Evolutionary conservation across 2,797 vertebrate genomes (phyloP).

Genomic region (Hoplostethus mediterraneus): DNA sequence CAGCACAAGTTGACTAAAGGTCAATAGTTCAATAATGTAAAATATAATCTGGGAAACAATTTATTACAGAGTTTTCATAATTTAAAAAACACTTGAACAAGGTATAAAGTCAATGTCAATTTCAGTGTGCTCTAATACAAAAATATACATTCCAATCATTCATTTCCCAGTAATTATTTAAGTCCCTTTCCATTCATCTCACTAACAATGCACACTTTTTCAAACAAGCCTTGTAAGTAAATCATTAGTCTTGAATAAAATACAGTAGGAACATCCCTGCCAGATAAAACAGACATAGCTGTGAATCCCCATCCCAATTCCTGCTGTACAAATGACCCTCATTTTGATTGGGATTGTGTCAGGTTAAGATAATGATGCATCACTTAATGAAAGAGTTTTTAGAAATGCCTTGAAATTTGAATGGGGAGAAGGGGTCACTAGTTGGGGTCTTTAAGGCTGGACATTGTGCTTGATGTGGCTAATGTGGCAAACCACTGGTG

Average conservation of each 20-base stretch:
- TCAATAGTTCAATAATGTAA: slow-evolving; percentile 53
- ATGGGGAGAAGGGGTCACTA: neutral
- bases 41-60: slow-evolving; percentile 66
- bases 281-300: neutral
- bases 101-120: slow-evolving; percentile 67
- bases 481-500: slow-evolving; percentile 2
- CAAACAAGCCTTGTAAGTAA: slow-evolving; percentile 55
- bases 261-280: slow-evolving; percentile 5
- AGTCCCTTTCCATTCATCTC: slow-evolving; percentile 40
- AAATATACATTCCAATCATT: slow-evolving; percentile 77
- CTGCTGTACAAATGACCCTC: slow-evolving; percentile 25
- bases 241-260: slow-evolving; percentile 23
- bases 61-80: slow-evolving; percentile 66
- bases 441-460: slow-evolving; percentile 6
- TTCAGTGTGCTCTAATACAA: slow-evolving; percentile 73
- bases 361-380: slow-evolving; percentile 18
- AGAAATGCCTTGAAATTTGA: slow-evolving; percentile 15
- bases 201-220: slow-evolving; percentile 11
- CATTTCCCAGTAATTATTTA: slow-evolving; percentile 42
- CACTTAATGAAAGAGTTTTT: slow-evolving; percentile 5
- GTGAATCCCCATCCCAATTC: neutral
- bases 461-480: slow-evolving; percentile 6
- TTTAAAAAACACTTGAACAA: slow-evolving; percentile 46
- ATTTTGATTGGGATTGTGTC: slow-evolving; percentile 21
- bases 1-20: slow-evolving; percentile 42